These are phyloP conservation scores for Malurus elegans DNA, from an alignment of 2,113 vertebrate genomes.

Conservation along the genomic window DNA sequence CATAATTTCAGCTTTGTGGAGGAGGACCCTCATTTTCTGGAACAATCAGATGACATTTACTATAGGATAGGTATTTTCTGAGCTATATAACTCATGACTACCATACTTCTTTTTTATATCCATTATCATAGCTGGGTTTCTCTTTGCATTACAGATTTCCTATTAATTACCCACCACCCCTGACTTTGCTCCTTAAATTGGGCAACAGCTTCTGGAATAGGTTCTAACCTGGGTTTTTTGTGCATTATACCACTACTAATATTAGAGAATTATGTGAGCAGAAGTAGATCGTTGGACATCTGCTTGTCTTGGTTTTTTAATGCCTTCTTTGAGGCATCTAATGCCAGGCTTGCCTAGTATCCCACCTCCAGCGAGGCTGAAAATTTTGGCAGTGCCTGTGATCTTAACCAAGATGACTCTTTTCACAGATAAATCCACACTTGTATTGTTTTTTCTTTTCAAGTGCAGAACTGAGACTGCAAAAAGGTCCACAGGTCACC, in stretches of 20 bases:
- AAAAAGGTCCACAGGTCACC: not conserved
- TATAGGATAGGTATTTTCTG: not conserved
- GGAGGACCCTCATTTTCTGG: not conserved
- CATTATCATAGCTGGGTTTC: slow-evolving; percentile 6
- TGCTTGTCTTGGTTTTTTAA: not conserved
- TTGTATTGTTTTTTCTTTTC: not conserved
- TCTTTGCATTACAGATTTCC: not conserved
- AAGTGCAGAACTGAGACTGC: not conserved
- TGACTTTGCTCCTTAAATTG: not conserved
- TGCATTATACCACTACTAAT: not conserved
- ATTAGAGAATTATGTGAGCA: not conserved
- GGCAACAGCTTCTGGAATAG: not conserved
- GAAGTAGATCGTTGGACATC: not conserved
- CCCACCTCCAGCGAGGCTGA: not conserved
- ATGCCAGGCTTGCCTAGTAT: not conserved
- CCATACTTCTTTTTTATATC: not conserved
- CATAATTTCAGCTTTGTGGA: not conserved
- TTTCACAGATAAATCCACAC: not conserved
- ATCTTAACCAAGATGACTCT: not conserved
- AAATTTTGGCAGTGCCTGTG: not conserved
- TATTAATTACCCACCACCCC: not conserved
- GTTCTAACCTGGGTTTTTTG: not conserved
- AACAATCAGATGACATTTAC: slow-evolving; percentile 16
- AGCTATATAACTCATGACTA: not conserved
- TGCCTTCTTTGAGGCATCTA: not conserved